A percentile compares a stretch with the other conserved stretches of the same genome.
phyloP scores from a whole-genome alignment of 2,888 invertebrate genomes.

The Nysson spinosus region DNA sequence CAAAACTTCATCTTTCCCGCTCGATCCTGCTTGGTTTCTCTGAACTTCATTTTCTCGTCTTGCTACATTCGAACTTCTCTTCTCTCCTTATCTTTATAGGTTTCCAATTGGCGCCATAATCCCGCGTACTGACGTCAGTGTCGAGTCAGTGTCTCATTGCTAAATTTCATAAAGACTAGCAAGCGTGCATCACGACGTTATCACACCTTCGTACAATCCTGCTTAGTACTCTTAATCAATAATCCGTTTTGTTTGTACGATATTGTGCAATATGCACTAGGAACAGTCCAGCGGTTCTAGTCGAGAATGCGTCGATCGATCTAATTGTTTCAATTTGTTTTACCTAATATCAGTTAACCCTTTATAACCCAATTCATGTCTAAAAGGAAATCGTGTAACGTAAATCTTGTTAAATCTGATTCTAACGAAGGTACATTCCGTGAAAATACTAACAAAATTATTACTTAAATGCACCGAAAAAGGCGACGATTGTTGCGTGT shows the following conservation, averaged over 20 bases:
- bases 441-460: too few relatives aligned
- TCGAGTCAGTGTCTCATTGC: conserved; percentile 11
- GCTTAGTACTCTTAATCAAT: conserved; percentile 49
- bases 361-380: too few relatives aligned
- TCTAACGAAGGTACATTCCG: too few relatives aligned
- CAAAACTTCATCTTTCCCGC: too few relatives aligned
- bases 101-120: conserved; percentile 23
- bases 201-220: conserved; percentile 47
- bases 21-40: too few relatives aligned
- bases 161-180: conserved; percentile 50
- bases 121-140: conserved; percentile 18
- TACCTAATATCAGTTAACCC: neutral
- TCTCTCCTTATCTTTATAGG: conserved; percentile 10
- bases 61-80: conserved; percentile 4
- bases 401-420: too few relatives aligned
- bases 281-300: conserved; percentile 51
- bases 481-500: too few relatives aligned
- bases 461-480: too few relatives aligned
- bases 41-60: neutral
- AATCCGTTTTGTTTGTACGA: conserved; percentile 52
- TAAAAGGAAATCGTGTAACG: too few relatives aligned
- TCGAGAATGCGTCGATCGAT: conserved; percentile 26
- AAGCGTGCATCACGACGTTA: conserved; percentile 49
- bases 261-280: conserved; percentile 60
- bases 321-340: neutral